Evolutionary conservation across 2,113 vertebrate genomes (phyloP), one percentile per base, ranked within the genome.

Genomic region (Labeo catla): DNA sequence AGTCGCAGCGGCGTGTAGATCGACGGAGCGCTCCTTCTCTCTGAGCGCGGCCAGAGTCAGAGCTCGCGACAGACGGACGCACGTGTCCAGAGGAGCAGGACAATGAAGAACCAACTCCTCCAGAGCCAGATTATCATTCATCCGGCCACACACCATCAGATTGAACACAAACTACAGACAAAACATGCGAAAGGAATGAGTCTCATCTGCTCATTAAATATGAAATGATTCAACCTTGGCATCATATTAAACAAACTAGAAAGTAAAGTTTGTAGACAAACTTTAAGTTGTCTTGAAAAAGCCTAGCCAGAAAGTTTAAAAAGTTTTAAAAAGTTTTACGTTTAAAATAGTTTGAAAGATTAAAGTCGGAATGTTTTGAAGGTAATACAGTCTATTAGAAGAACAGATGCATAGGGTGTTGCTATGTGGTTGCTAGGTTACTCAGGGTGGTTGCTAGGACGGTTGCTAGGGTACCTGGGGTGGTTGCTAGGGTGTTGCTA

Each of bases 121-220:
- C 68, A 92, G 90, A 19, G 90, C 85, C 11, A 82, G 50, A 87
- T 93, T 92, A 43, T 81, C 72, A 70, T 92, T 94, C 80, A 93
- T 86, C 54, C 88, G 91, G 21, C 93, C 91, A 10, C 92, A 94
- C 23, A 93, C 91, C 93, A 94, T 94, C 82, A 94, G 87, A 82
- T 94, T 92, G 78, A 94, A 92, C n/a, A 93, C 87, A 59, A 94
- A 93, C 92, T 93, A 81, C 2, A 86, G 85, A 78, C 52, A 47
- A 28, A 28, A 28, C 28, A 28, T 28, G 28, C 28, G 2, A 28
- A 28, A 28, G 28, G 28, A 28, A 28, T 28, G n/a, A 61, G 59
- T n/a, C 8, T 65, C 4, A 34, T 66, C 63, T 66, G 65, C 65
- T 66, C 28, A 66, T 65, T 65, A 34, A 28, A 11, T 13, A 34